Base-by-base conservation (phyloP, 1,140 invertebrate species). In the Rhyzopertha dominica region DNA sequence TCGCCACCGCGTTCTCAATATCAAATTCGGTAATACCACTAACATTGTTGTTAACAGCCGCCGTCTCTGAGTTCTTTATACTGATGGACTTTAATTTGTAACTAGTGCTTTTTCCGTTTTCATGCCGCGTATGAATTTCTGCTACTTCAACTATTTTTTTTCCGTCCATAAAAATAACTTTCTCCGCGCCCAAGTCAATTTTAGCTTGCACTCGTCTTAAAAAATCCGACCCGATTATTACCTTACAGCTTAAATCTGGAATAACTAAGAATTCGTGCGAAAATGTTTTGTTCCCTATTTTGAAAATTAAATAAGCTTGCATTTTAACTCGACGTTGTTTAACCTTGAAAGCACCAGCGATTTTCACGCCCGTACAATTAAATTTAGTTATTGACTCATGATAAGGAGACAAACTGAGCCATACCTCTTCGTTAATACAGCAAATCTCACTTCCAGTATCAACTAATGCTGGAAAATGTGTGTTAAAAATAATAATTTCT, bases 181-280 rank as follows among this genome's bases (percentile, higher is more conserved):
- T 19, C 9, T 17, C 10, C 13, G 7, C 4, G 10, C 22, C 34
- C 8, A 36, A 16, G 22, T 36, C 34, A 19, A 36, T 36, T n/a
- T 36, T 36, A 7, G 34, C 7, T 35, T 13, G 32, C 16, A 35
- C 5, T 10, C n/a, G 14, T 35, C 13, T n/a, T 16, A 35, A 35
- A 35, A 34, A 35, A 35, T 18, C 32, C 16, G 19, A 10, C 14
- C 32, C 32, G n/a, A 35, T 35, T 7, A 35, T 35, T 13, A 35
- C 16, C 2, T 13, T 13, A 10, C 1, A n/a, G 2, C 14, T 9
- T 12, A 35, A 8, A 16, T 35, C 34, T n/a, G 34, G 4, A 36
- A 16, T 17, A 19, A 10, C 4, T 5, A 36, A 36, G 22, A 36
- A 36, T 36, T 36, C 34, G 2, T 16, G 22, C 13, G 12, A 14